Percentiles rank a stretch among this genome's conserved stretches.
These are phyloP conservation scores for Platichthys stellatus DNA, from an alignment of 2,113 vertebrate species.

Conservation along the genomic window DNA sequence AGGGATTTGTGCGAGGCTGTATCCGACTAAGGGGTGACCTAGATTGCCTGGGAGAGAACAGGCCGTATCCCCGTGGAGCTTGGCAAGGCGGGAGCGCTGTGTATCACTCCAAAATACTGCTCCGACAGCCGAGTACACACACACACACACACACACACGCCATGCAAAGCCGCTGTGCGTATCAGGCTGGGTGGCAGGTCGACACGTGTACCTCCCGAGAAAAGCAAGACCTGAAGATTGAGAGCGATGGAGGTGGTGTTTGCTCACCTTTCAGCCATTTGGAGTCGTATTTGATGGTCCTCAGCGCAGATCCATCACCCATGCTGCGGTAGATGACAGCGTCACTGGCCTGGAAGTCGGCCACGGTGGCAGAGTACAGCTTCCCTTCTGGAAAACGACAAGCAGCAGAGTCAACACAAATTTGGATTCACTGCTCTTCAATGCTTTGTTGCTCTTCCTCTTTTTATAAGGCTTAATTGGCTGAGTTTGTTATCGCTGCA, in stretches of 20 bases:
- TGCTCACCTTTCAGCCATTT: constrained; percentile 98
- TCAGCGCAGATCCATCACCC: constrained; percentile 96
- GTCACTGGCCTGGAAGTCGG: constrained; percentile 98
- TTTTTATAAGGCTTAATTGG: constrained; percentile 68
- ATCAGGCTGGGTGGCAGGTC: constrained; percentile 48
- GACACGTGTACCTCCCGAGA: constrained; percentile 2
- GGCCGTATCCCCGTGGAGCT: constrained; percentile 67
- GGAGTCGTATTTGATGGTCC: constrained; percentile 99
- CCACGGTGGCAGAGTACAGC: constrained; percentile 97
- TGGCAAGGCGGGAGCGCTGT: constrained; percentile 45
- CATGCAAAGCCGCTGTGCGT: constrained; percentile 30
- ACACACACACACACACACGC: constrained; percentile 1
- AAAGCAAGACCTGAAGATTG: constrained; percentile 19
- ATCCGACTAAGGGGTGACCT: constrained; percentile 78
- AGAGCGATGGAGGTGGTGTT: background rate
- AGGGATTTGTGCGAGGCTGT: constrained; percentile 75
- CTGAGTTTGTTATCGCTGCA: constrained; percentile 55
- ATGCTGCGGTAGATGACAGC: constrained; percentile 99
- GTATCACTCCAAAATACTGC: constrained; percentile 44
- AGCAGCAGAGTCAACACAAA: constrained; percentile 26
- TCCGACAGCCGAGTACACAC: constrained; percentile 48
- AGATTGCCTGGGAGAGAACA: constrained; percentile 78
- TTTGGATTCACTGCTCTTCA: background rate
- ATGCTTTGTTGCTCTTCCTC: constrained; percentile 36
- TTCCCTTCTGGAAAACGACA: constrained; percentile 88